Evolutionary conservation across 1,140 invertebrate genomes (phyloP).

Genomic region (Caenorhabditis briggsae): DNA sequence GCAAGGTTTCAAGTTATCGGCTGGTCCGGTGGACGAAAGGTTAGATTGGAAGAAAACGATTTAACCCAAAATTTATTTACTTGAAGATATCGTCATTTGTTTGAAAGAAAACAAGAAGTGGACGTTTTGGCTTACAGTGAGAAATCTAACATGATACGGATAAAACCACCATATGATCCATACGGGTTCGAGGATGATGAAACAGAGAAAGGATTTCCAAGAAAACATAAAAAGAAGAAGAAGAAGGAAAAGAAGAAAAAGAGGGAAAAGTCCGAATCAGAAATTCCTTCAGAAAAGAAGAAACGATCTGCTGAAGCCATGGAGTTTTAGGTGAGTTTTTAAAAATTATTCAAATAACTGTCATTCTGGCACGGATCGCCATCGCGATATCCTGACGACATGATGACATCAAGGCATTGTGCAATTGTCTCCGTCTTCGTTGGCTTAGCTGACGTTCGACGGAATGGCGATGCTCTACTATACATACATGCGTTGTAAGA

Average conservation of each 20-base stretch:
- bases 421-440: conserved; percentile 15
- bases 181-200: conserved; percentile 29
- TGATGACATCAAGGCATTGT: conserved; percentile 43
- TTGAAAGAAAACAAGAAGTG: background rate
- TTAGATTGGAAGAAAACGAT: background rate
- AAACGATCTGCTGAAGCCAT: conserved; percentile 22
- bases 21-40: conserved; percentile 25
- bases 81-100: conserved; percentile 28
- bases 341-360: conserved; percentile 30
- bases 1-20: conserved; percentile 24
- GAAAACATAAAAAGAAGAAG: conserved; percentile 41
- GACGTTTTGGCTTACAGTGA: conserved; percentile 5
- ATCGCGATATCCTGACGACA: conserved; percentile 51
- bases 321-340: background rate
- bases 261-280: conserved; percentile 3
- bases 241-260: conserved; percentile 47
- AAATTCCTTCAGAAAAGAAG: background rate
- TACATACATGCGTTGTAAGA: conserved; percentile 11
- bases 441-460: conserved; percentile 35
- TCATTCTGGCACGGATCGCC: conserved; percentile 52
- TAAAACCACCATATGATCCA: background rate
- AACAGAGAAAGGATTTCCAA: conserved; percentile 25
- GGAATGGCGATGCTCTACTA: conserved; percentile 21
- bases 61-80: background rate
- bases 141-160: conserved; percentile 8